Evolutionary conservation across 1,140 invertebrate genomes (phyloP), one percentile per base, ranked within the genome.

Genomic region (Theocolax elegans): DNA sequence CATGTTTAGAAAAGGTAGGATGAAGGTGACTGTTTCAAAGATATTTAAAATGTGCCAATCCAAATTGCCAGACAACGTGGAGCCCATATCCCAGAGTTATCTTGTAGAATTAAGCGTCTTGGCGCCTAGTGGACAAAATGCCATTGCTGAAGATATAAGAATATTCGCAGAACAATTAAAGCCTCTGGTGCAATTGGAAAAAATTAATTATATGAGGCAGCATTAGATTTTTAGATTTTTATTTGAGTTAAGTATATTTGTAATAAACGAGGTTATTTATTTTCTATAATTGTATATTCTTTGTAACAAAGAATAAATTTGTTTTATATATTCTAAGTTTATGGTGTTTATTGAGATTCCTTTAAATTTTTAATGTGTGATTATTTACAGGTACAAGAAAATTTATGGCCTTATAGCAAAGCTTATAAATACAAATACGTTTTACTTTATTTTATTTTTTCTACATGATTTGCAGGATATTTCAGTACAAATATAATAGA

Each of bases 11-110:
- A 98, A 98, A 87, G 97, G 97, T 1, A 88, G 96, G 79, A 97
- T 99, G 94, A 98, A 98, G 83, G 93, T 98, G 2, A 97, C 95
- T 2, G 95, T 98, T 0, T 95, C 95, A 1, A 98, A 98, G 85
- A 92, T 99, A 12, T 97, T 94, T 75, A 96, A 95, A 89, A 92
- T 95, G 87, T 87, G 87, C 38, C 91, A 90, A 67, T 91, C 89
- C 59, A 93, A 92, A 80, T 84, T 89, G 13, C 85, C 88, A 25
- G 92, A 93, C 60, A 88, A 88, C 76, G 84, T 93, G 19, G 96
- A 98, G 80, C 90, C 94, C 2, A 91, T 98, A 73, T 95, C 95
- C 3, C 92, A 94, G 74, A 98, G 96, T 76, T 96, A 97, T 85
- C 86, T 99, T 42, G 96, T 99, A 1, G 97, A 99, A 82, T 87